These are phyloP conservation scores for Varanus komodoensis DNA, from an alignment of 2,113 vertebrate species.

Conservation along the genomic window DNA sequence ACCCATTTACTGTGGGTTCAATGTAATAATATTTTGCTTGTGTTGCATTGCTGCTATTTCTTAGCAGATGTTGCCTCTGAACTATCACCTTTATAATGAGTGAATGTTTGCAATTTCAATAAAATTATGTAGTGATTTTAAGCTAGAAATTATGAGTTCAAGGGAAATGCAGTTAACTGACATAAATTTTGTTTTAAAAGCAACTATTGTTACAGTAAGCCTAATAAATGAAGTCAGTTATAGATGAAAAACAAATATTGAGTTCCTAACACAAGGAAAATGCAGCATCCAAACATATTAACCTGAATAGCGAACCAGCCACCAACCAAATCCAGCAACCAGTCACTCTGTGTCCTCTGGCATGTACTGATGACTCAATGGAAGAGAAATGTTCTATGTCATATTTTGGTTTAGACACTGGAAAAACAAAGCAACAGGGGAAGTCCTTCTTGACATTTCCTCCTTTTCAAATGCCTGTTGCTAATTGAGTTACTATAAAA, in stretches of 20 bases:
- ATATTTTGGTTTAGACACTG: neutral
- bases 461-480: neutral
- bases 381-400: neutral
- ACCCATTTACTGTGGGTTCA: slow-evolving; percentile 60
- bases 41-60: slow-evolving; percentile 47
- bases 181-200: neutral
- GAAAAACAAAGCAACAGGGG: neutral
- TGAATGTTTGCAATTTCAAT: neutral
- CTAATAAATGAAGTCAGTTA: neutral
- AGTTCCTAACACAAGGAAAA: neutral
- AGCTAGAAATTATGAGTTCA: neutral
- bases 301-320: neutral
- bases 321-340: neutral
- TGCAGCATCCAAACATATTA: too few species aligned
- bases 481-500: neutral
- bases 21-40: slow-evolving; percentile 51
- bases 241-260: neutral
- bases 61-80: slow-evolving; percentile 48
- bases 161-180: neutral
- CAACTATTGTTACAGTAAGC: neutral
- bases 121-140: neutral
- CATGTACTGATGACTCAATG: neutral
- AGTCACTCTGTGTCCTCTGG: too few species aligned
- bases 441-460: neutral
- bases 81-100: slow-evolving; percentile 51